Evolutionary conservation across 2,797 vertebrate genomes (phyloP).

Genomic region (Muscicapa comitata): DNA sequence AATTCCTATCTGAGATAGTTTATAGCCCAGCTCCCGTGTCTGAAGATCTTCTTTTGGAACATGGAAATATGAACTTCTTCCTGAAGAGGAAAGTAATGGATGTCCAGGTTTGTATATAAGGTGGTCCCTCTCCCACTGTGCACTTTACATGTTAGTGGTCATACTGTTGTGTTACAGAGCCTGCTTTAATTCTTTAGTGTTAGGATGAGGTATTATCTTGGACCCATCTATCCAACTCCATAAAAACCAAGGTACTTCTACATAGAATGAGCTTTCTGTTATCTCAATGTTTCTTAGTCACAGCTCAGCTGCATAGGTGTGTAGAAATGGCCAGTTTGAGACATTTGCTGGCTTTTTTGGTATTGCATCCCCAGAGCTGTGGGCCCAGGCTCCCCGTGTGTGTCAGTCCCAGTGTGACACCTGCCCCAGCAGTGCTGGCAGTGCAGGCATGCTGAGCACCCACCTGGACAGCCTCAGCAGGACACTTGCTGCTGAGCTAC

Average conservation of each 20-base stretch:
- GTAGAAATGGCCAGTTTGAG: background rate
- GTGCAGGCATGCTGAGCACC: background rate
- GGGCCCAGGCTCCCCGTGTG: accelerated
- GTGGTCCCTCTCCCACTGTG: accelerated
- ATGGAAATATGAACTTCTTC: background rate
- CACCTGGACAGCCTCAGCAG: accelerated
- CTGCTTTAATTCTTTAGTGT: background rate
- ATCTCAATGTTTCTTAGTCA: background rate
- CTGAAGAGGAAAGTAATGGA: background rate
- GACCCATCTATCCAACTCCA: background rate
- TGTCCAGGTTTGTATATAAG: background rate
- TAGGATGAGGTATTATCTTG: background rate
- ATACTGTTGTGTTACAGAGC: background rate
- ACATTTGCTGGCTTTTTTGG: accelerated
- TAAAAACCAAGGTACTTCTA: background rate
- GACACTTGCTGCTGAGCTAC: accelerated
- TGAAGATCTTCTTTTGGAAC: background rate
- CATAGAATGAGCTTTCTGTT: background rate
- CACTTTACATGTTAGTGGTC: background rate
- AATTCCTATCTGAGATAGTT: background rate
- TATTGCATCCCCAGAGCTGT: background rate
- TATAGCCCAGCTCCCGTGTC: accelerated
- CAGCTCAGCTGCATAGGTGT: background rate
- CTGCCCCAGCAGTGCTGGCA: background rate
- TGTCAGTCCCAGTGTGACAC: accelerated